Percentiles rank a stretch among this genome's conserved stretches.
Conservation (phyloP, 1,140 invertebrate genomes). For the Lepidurus apus region DNA sequence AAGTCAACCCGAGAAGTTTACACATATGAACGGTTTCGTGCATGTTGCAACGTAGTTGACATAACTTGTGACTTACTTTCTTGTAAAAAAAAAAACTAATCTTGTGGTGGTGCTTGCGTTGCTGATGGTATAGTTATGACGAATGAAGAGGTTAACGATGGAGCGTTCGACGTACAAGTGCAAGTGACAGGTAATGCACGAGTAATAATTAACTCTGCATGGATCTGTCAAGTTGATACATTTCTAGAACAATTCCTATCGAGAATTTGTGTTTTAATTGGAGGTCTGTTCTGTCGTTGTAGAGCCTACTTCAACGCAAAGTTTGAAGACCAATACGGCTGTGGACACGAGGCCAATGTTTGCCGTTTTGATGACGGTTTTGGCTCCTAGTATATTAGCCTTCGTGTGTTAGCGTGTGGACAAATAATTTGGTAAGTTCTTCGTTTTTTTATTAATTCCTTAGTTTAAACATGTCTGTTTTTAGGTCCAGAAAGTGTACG, state of each 20-base stretch:
- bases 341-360: not conserved
- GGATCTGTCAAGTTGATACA: not conserved
- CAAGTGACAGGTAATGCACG: slow-evolving; percentile 18
- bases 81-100: not conserved
- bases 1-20: no score
- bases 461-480: not conserved
- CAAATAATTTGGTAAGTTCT: not conserved
- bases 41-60: no score
- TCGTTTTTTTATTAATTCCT: not conserved
- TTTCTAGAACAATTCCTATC: no score
- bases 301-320: not conserved
- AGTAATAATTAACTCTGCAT: not conserved
- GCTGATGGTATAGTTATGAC: not conserved
- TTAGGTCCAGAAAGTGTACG: not conserved
- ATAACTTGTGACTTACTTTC: not conserved
- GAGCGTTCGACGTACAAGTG: not conserved
- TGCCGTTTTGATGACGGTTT: not conserved
- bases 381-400: not conserved
- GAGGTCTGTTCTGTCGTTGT: not conserved
- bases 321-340: not conserved
- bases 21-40: no score
- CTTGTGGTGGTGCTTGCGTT: not conserved
- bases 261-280: not conserved
- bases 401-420: not conserved
- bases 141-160: not conserved